Base-by-base conservation (phyloP, 2,888 invertebrate genomes). In the Drosophila stalkeri region DNA sequence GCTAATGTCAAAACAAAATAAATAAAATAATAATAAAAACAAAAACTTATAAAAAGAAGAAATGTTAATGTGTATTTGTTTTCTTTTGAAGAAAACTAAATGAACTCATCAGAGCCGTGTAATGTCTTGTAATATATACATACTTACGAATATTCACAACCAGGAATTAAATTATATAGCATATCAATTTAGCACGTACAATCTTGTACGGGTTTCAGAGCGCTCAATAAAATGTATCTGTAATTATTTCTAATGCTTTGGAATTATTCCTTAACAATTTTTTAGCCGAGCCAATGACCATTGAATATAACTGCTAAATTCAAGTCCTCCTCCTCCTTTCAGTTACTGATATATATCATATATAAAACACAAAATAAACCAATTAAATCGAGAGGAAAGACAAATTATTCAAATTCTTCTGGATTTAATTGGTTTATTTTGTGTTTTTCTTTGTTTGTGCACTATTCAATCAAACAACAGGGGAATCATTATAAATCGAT, bases 1-100 rank as follows among this genome's bases (percentile, higher is more conserved):
- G 59, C 51, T 18, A 33, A 35, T 20, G 3, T 18, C 3, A 51
- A 20, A 75, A 67, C 27, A 20, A 9, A 20, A 72, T 8, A 59
- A 54, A 31, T 18, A 18, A 0, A 20, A 20, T 6, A 20, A 27
- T 12, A 1, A 20, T 5, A 20, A 44, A 43, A 1, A n/a, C 7
- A 11, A 20, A 18, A 41, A 2, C 9, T n/a, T 6, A 18, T 27
- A 27, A 27, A 27, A 27, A 5, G 27, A 39, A 52, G 37, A 46
- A n/a, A 37, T n/a, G 35, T 18, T 39, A 27, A 33, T 11, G 16
- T 2, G 1, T 18, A 11, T 47, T 27, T n/a, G n/a, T 12, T 5
- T 27, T 5, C 5, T 27, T 27, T 27, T 27, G 23, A 8, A 7
- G 3, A 27, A 27, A 47, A 47, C 5, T 1, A 2, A 46, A 23